These are phyloP conservation scores for Andrena bucephala DNA, from an alignment of 2,888 invertebrate species.

Conservation along the genomic window DNA sequence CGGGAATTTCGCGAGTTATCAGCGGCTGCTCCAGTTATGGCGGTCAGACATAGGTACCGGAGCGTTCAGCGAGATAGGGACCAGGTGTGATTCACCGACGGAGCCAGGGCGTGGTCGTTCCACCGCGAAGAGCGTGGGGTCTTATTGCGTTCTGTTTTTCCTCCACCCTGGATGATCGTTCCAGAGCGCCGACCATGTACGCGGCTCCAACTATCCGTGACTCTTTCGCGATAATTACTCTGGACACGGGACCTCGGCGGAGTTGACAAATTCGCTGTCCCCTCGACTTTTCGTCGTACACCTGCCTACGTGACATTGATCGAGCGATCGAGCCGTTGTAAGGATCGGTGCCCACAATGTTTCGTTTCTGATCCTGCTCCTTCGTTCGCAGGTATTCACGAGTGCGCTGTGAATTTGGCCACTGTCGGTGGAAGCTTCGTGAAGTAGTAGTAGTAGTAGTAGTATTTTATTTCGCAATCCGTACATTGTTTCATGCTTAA, in stretches of 20 bases:
- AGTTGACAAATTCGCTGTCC: background rate
- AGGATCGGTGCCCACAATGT: no score
- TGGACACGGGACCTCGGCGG: background rate
- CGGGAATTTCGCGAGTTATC: conserved; percentile 61
- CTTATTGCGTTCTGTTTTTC: conserved; percentile 53
- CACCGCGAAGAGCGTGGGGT: conserved; percentile 61
- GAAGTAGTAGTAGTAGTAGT: no score
- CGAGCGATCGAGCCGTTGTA: no score
- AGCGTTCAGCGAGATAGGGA: conserved; percentile 57
- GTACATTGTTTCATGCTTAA: no score
- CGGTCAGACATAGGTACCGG: conserved; percentile 42
- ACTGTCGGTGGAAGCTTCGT: no score
- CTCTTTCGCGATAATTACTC: background rate
- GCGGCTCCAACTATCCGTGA: background rate
- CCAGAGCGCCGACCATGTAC: background rate
- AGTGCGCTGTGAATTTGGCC: no score
- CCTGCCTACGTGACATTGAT: no score
- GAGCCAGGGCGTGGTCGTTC: conserved; percentile 67
- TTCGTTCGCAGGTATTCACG: no score
- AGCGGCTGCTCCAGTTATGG: conserved; percentile 70
- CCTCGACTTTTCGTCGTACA: background rate
- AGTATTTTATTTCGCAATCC: no score
- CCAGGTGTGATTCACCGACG: conserved; percentile 74
- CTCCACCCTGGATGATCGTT: conserved; percentile 24
- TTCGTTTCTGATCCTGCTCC: no score